Evolutionary conservation across 92 coral and sea anemone genomes (phyloP).

Genomic region (Galaxea fascicularis): DNA sequence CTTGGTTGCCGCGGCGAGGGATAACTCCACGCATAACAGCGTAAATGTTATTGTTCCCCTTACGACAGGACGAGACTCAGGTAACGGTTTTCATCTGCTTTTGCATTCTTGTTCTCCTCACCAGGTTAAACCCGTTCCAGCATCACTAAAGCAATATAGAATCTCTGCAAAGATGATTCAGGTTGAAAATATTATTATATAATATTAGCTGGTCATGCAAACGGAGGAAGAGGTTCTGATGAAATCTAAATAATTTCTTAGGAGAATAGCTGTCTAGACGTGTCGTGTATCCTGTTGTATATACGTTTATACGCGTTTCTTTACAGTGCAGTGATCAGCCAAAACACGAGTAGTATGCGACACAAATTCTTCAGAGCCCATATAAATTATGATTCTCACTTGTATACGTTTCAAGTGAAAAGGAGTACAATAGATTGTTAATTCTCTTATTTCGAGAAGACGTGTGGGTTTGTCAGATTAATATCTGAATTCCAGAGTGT

Average conservation of each 20-base stretch:
- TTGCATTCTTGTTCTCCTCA: background rate
- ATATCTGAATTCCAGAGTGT: background rate
- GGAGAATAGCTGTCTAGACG: background rate
- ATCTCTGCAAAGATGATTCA: too few relatives aligned
- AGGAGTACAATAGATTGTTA: background rate
- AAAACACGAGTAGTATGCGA: background rate
- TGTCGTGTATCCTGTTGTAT: background rate
- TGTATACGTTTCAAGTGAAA: too few relatives aligned
- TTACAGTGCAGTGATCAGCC: background rate
- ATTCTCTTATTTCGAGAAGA: background rate
- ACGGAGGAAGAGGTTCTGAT: background rate
- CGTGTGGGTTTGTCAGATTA: background rate
- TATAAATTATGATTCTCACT: background rate
- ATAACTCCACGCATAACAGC: constrained; percentile 21
- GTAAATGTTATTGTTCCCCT: background rate
- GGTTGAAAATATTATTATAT: background rate
- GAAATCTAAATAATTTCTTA: constrained; percentile 4
- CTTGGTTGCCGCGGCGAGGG: constrained; percentile 9
- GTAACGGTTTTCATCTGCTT: constrained; percentile 20
- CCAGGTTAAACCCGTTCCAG: background rate
- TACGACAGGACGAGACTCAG: constrained; percentile 9
- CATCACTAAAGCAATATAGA: background rate
- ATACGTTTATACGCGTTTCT: background rate
- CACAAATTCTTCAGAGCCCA: background rate
- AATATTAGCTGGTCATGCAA: background rate